Percentiles rank a stretch among this genome's conserved stretches.
These are phyloP conservation scores for Chirona hameri DNA, from an alignment of 2,888 invertebrate species.

Conservation along the genomic window DNA sequence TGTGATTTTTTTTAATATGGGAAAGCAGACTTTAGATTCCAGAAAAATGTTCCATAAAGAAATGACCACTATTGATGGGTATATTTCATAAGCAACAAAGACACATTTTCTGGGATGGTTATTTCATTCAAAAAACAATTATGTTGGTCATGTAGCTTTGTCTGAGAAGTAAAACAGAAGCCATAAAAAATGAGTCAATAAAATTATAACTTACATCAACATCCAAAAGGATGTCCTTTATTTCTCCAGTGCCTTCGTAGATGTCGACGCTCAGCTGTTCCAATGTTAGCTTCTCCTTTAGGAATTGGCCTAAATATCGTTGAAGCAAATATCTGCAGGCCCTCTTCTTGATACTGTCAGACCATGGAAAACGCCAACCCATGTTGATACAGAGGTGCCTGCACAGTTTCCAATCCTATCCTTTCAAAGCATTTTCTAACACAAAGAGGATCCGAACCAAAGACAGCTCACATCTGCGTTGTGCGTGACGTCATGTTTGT, in stretches of 20 bases:
- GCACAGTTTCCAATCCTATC: neutral
- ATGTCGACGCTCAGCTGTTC: constrained; percentile 91
- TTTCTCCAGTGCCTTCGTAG: constrained; percentile 84
- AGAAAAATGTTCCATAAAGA: no score
- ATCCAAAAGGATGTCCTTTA: constrained; percentile 83
- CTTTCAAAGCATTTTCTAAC: neutral
- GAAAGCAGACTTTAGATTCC: no score
- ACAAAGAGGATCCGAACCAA: neutral
- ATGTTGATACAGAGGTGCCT: constrained; percentile 40
- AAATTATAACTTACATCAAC: constrained; percentile 65
- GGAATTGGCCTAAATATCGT: constrained; percentile 87
- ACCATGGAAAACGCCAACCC: constrained; percentile 57
- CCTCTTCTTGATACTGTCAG: constrained; percentile 82
- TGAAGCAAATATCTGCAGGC: constrained; percentile 88
- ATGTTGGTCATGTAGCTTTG: no score
- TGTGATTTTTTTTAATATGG: no score
- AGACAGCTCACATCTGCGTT: neutral
- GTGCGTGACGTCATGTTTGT: constrained; percentile 13
- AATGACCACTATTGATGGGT: no score
- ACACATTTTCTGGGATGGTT: no score
- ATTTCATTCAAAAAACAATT: no score
- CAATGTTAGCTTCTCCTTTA: constrained; percentile 84
- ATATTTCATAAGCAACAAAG: no score
- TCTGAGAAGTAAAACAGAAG: constrained; percentile 8
- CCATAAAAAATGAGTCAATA: constrained; percentile 3